Percentiles rank a stretch among this genome's conserved stretches.
These are phyloP conservation scores for Dorcus hopei DNA, from an alignment of 2,888 invertebrate genomes.

Conservation along the genomic window DNA sequence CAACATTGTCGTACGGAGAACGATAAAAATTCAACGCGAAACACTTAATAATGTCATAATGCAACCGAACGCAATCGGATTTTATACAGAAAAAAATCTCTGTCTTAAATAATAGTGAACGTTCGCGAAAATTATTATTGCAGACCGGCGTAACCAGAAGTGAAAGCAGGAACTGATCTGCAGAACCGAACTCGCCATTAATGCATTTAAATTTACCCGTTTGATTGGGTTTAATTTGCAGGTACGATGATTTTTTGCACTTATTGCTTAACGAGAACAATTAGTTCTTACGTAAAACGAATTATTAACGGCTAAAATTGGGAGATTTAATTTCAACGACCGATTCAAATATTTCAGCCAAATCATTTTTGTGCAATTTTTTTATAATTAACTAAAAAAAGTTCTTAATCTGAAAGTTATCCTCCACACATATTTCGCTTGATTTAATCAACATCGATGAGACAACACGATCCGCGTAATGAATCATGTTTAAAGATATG, in stretches of 20 bases:
- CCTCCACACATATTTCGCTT: too few species aligned
- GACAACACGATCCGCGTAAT: too few species aligned
- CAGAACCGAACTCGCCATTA: slow-evolving; percentile 17
- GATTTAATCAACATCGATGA: too few species aligned
- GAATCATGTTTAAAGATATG: too few species aligned
- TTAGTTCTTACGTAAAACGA: slow-evolving; percentile 7
- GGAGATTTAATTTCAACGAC: too few species aligned
- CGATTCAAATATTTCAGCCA: too few species aligned
- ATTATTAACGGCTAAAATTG: neutral
- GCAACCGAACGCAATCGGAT: slow-evolving; percentile 8
- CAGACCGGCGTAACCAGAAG: slow-evolving; percentile 11
- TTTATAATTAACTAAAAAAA: too few species aligned
- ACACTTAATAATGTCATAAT: slow-evolving; percentile 7
- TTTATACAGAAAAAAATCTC: neutral
- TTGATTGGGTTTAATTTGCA: slow-evolving; percentile 12
- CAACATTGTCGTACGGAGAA: too few species aligned
- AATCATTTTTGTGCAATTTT: too few species aligned
- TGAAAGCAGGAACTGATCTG: slow-evolving; percentile 19
- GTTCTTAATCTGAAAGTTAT: too few species aligned
- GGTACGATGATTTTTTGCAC: slow-evolving; percentile 2
- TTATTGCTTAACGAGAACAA: slow-evolving; percentile 6
- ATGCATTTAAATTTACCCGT: slow-evolving; percentile 14
- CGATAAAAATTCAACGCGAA: too few species aligned
- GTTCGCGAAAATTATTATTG: slow-evolving; percentile 3
- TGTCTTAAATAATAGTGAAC: slow-evolving; percentile 4